Percentiles rank a stretch among this genome's conserved stretches.
Evolutionary conservation across 2,113 vertebrate species (phyloP).

Genomic region (Synodontis membranacea): DNA sequence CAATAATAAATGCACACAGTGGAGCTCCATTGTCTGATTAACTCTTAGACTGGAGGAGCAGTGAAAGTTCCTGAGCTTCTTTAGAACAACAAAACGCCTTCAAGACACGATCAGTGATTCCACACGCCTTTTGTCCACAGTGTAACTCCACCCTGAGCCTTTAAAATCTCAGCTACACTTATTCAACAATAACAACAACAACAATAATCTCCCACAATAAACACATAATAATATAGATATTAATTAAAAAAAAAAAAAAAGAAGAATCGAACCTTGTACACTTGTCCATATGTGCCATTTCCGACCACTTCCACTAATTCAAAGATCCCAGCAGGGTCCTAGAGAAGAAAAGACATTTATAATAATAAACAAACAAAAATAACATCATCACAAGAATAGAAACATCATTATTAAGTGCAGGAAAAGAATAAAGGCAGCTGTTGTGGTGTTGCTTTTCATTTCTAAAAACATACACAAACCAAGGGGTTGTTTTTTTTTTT

Average conservation of each 20-base stretch:
- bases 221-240: too few species aligned
- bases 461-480: slow-evolving; percentile 44
- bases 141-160: neutral
- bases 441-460: slow-evolving; percentile 55
- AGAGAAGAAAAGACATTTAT: slow-evolving; percentile 38
- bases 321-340: slow-evolving; percentile 89
- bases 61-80: too few species aligned
- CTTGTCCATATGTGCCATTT: slow-evolving; percentile 89
- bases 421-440: slow-evolving; percentile 47
- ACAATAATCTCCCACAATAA: neutral
- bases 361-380: neutral
- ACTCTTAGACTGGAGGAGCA: too few species aligned
- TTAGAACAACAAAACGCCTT: too few species aligned
- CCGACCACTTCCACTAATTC: slow-evolving; percentile 88
- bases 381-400: slow-evolving; percentile 36
- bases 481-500: slow-evolving; percentile 50
- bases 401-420: neutral
- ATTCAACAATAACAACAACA: neutral
- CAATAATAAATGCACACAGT: too few species aligned
- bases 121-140: slow-evolving; percentile 17
- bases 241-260: too few species aligned
- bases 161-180: neutral
- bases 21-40: too few species aligned
- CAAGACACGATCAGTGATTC: neutral
- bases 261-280: slow-evolving; percentile 84